Base-by-base conservation (phyloP, 1,140 invertebrate species). In the Drosophila chauvacae region DNA sequence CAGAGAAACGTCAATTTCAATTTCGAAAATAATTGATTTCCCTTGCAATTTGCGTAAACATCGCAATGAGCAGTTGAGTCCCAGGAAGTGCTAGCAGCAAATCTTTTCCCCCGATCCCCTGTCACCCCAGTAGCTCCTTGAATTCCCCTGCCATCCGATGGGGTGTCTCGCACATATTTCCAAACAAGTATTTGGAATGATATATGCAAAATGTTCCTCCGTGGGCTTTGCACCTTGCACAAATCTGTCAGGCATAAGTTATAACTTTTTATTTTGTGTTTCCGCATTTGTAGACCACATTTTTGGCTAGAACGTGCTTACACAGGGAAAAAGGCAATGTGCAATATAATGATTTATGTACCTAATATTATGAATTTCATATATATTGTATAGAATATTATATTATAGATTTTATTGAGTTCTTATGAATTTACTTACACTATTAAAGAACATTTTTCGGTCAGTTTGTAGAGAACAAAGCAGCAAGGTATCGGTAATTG, bases 1-100 rank as follows among this genome's bases (percentile, higher is more conserved):
- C 85, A 88, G 77, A 84, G 82, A 84, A 84, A 88, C 69, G 77
- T 88, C 84, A 84, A 88, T 88, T 88, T 88, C 77, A 88, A 88
- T 88, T 80, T 88, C 53, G 37, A 86, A 84, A 78, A 88, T 88
- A 88, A 88, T 88, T 88, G 85, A 88, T 88, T 88, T 88, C 41
- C 75, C 77, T 71, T 73, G 70, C 80, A 88, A 88, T 88, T 88
- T 88, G 77, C 81, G 73, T 88, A 78, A 84, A 75, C 65, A 65
- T 72, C 77, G 80, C 77, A 88, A 88, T 88, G 84, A 88, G 84
- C 77, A 88, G 74, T 68, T 70, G 62, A 70, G 66, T 68, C 66
- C 63, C 66, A 68, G 63, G 66, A 70, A 70, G 33, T 56, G 66
- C 39, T 68, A 70, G 66, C 66, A 70, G 62, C 62, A 70, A 70